Base-by-base conservation (phyloP, 2,797 vertebrate species). In the Xenentodon cancila region DNA sequence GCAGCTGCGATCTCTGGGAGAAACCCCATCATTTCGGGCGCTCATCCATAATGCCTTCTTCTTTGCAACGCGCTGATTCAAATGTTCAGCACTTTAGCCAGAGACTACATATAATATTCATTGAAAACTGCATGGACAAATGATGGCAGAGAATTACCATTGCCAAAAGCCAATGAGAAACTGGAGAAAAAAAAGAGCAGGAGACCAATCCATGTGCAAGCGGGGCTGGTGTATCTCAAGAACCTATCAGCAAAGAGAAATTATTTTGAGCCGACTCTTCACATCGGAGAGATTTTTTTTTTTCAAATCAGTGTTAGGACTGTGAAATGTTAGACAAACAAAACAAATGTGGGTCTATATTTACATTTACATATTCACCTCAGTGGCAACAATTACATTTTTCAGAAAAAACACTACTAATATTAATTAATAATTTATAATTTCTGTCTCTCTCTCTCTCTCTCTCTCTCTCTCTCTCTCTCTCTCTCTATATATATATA, bases 161-260 rank as follows among this genome's bases (percentile, higher is more conserved):
- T 79, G 80, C 71, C 79, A 79, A 73, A 89, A 84, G 69, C 92
- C 93, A 94, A 93, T 92, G 85, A 84, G 80, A 80, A 75, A 73
- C 51, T 81, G 68, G 58, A 58, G 67, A 2, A 59, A 66, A 59
- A 66, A 71, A 68, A 58, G 63, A 76, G 75, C 61, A 81, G 61
- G 45, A 75, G 86, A 81, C 92, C 92, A 93, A 93, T 93, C 82
- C 83, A 78, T 69, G 88, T 56, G 59, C 84, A 75, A 80, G 79
- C 71, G 84, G 73, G 81, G 84, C 78, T 86, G 86, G 75, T 86
- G 78, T 46, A 61, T 60, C 70, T 58, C 53, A 76, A 18, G 84
- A 63, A 84, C 90, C 87, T 88, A 90, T 92, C 87, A 91, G 86
- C 84, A 81, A 60, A 45, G 73, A 89, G 83, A 80, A 66, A 77